Percentiles rank a stretch among this genome's conserved stretches.
Evolutionary conservation across 2,888 invertebrate species (phyloP).

Genomic region (Trissoscelio sp.): DNA sequence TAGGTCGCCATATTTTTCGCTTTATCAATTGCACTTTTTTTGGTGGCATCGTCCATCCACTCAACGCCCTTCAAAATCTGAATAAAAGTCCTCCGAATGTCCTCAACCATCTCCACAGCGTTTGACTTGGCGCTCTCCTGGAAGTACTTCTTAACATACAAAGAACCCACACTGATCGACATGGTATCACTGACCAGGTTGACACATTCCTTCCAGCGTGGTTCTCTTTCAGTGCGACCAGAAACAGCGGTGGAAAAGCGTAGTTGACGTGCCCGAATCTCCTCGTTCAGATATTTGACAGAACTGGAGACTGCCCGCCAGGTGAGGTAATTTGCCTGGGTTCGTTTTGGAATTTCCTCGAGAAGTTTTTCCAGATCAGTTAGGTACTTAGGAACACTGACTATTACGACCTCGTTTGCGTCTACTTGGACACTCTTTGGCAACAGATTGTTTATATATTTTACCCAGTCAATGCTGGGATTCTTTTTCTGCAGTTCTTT

Average conservation of each 20-base stretch:
- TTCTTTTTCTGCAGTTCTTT: conserved; percentile 89
- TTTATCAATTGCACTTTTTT: conserved; percentile 90
- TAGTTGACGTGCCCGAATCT: conserved; percentile 90
- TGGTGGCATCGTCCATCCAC: conserved; percentile 97
- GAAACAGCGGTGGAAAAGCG: conserved; percentile 92
- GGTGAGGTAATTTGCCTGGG: conserved; percentile 95
- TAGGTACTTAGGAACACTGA: conserved; percentile 93
- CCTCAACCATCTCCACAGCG: conserved; percentile 94
- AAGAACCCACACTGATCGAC: conserved; percentile 91
- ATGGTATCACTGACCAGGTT: conserved; percentile 91
- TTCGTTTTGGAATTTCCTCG: conserved; percentile 86
- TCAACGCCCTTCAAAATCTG: conserved; percentile 90
- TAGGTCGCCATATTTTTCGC: conserved; percentile 93
- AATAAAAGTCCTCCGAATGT: conserved; percentile 92
- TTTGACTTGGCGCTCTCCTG: conserved; percentile 92
- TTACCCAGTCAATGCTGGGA: conserved; percentile 91
- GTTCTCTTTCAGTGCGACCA: conserved; percentile 93
- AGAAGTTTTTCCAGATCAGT: conserved; percentile 88
- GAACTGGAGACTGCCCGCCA: conserved; percentile 95
- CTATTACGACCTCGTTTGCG: conserved; percentile 90
- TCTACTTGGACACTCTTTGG: conserved; percentile 86
- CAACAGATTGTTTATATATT: conserved; percentile 92
- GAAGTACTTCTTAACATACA: conserved; percentile 95
- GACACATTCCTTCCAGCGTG: conserved; percentile 96
- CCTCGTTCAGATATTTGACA: conserved; percentile 91